Percentiles rank a stretch among this genome's conserved stretches.
Conservation (phyloP, 2,888 invertebrate species). For the Aporophyla lueneburgensis region DNA sequence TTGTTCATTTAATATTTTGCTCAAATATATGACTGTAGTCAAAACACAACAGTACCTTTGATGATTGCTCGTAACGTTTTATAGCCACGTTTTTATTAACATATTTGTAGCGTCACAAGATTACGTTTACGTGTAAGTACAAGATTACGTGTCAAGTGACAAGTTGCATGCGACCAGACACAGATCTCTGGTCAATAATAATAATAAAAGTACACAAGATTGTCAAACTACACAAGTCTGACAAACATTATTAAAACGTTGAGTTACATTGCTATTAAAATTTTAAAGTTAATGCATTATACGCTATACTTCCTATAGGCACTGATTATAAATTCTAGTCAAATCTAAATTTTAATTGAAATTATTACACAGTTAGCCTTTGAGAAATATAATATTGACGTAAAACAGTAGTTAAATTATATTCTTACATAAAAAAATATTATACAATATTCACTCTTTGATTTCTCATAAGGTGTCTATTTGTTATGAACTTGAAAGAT, state of each 20-base stretch:
- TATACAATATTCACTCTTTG: conserved; percentile 70
- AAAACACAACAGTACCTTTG: conserved; percentile 50
- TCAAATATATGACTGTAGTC: conserved; percentile 59
- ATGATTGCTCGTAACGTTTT: conserved; percentile 59
- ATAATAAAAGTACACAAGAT: conserved; percentile 52
- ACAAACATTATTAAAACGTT: conserved; percentile 34
- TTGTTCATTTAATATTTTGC: conserved; percentile 62
- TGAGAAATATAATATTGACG: conserved; percentile 71
- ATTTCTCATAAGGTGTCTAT: conserved; percentile 73
- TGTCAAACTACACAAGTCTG: conserved; percentile 28
- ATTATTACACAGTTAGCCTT: conserved; percentile 76
- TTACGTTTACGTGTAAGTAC: conserved; percentile 18
- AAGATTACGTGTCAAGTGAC: conserved; percentile 24
- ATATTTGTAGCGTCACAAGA: conserved; percentile 50
- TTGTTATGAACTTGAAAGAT: conserved; percentile 86
- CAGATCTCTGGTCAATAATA: conserved; percentile 35
- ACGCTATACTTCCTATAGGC: conserved; percentile 76
- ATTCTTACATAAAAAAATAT: conserved; percentile 69
- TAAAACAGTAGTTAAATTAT: conserved; percentile 70
- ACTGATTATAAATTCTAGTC: conserved; percentile 87
- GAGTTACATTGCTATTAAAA: conserved; percentile 59
- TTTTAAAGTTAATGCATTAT: conserved; percentile 55
- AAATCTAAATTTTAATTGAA: conserved; percentile 84
- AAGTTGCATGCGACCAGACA: conserved; percentile 42
- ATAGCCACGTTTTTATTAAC: conserved; percentile 41